Percentiles rank a stretch among this genome's conserved stretches.
Evolutionary conservation across 2,888 invertebrate species (phyloP).

Genomic region (Hirtodrosophila confusa): DNA sequence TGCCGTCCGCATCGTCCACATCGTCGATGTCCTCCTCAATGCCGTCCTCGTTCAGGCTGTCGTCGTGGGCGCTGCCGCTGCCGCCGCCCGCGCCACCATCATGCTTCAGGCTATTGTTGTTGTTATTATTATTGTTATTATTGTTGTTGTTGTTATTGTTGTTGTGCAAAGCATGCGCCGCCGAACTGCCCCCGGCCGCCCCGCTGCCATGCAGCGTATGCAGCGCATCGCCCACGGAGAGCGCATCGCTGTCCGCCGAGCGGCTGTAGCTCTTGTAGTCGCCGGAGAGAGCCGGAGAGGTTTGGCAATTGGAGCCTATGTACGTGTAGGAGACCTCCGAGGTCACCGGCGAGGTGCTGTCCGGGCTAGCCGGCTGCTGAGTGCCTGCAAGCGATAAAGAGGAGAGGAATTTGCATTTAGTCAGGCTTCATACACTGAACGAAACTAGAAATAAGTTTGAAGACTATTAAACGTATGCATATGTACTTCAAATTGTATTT

Average conservation of each 20-base stretch:
- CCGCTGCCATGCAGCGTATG: constrained; percentile 61
- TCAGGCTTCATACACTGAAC: not conserved
- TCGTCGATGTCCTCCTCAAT: constrained; percentile 85
- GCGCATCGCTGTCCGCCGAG: constrained; percentile 82
- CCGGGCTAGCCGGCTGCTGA: constrained; percentile 91
- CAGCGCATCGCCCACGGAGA: constrained; percentile 79
- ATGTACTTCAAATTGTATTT: too few species aligned
- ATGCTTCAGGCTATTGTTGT: constrained; percentile 56
- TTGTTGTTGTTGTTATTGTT: constrained; percentile 60
- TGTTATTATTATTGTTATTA: constrained; percentile 48
- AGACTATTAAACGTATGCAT: too few species aligned
- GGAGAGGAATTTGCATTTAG: constrained; percentile 1
- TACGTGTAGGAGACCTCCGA: constrained; percentile 88
- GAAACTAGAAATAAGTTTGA: too few species aligned
- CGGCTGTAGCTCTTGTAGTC: constrained; percentile 83
- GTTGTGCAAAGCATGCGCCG: constrained; percentile 65
- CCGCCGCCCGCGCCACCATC: constrained; percentile 39
- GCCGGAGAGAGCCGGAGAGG: constrained; percentile 82
- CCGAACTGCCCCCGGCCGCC: constrained; percentile 43
- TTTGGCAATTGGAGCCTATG: constrained; percentile 83
- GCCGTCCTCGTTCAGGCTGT: constrained; percentile 85
- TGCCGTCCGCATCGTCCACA: constrained; percentile 85
- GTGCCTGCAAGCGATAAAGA: constrained; percentile 82
- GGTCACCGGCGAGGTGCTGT: constrained; percentile 93
- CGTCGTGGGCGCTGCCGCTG: constrained; percentile 78